Conservation (phyloP, 2,888 invertebrate species). For the Lumbricus terrestris region DNA sequence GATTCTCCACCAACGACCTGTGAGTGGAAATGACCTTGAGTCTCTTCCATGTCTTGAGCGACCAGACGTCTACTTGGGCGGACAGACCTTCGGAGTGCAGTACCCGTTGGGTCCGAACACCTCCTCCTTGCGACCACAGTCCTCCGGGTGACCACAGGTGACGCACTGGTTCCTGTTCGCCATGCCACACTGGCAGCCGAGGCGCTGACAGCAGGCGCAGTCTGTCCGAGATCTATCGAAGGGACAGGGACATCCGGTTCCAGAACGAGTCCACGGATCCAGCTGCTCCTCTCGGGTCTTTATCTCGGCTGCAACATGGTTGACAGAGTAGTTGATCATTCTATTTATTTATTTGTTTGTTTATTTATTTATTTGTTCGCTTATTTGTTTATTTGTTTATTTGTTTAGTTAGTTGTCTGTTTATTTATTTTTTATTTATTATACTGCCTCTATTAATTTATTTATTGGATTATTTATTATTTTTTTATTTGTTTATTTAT, state of each 20-base stretch:
- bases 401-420: too few relatives aligned
- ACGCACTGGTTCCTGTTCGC: slow-evolving; percentile 3
- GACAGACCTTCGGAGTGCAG: neutral
- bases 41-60: neutral
- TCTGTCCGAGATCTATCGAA: neutral
- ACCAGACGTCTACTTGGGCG: neutral
- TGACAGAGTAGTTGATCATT: neutral
- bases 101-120: neutral
- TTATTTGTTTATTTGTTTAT: too few relatives aligned
- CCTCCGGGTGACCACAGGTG: slow-evolving; percentile 4
- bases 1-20: too few relatives aligned
- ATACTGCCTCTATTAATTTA: too few relatives aligned
- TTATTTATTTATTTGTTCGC: too few relatives aligned
- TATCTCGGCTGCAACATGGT: neutral
- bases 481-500: too few relatives aligned
- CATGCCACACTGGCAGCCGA: neutral
- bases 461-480: too few relatives aligned
- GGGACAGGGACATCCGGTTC: neutral
- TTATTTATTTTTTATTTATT: too few relatives aligned
- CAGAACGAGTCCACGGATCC: slow-evolving; percentile 3
- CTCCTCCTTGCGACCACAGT: neutral
- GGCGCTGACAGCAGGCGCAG: neutral
- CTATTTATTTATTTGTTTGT: too few relatives aligned
- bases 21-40: too few relatives aligned
- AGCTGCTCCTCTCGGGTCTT: neutral